Evolutionary conservation across 2,797 vertebrate genomes (phyloP).

Genomic region (Enteromius radiatus): DNA sequence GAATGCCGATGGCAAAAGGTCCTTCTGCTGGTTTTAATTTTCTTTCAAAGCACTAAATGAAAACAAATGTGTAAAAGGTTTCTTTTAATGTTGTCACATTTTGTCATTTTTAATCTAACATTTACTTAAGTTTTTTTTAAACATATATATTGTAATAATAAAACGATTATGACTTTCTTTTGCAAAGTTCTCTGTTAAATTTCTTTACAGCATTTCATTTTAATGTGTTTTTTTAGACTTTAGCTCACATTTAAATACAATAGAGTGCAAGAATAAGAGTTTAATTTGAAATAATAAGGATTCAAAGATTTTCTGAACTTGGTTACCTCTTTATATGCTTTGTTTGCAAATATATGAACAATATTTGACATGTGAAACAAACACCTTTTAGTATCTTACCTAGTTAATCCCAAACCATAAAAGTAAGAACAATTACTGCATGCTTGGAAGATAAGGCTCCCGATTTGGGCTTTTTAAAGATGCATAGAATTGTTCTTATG

Average conservation of each 20-base stretch:
- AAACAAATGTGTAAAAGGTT: not conserved
- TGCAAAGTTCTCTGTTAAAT: not conserved
- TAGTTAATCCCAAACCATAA: not conserved
- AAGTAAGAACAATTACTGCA: not conserved
- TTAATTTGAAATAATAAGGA: not conserved
- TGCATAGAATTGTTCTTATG: not conserved
- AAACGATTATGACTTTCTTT: not conserved
- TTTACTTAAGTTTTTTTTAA: not conserved
- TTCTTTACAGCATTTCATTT: not conserved
- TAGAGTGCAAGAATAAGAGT: not conserved
- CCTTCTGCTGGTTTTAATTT: not conserved
- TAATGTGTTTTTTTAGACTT: not conserved
- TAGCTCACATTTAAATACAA: not conserved
- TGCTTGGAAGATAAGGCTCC: not conserved
- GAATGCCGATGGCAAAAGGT: not conserved
- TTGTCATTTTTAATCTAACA: not conserved
- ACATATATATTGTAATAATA: not conserved
- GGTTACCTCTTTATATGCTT: not conserved
- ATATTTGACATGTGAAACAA: not conserved
- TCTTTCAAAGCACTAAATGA: constrained; percentile 1
- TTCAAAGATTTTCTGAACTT: not conserved
- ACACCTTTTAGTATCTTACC: not conserved
- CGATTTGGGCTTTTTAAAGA: not conserved
- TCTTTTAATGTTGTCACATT: not conserved
- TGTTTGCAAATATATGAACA: not conserved